phyloP scores from a whole-genome alignment of 30 jellyfish, hydroid and myxozoan genomes.

The Aurelia aurita region DNA sequence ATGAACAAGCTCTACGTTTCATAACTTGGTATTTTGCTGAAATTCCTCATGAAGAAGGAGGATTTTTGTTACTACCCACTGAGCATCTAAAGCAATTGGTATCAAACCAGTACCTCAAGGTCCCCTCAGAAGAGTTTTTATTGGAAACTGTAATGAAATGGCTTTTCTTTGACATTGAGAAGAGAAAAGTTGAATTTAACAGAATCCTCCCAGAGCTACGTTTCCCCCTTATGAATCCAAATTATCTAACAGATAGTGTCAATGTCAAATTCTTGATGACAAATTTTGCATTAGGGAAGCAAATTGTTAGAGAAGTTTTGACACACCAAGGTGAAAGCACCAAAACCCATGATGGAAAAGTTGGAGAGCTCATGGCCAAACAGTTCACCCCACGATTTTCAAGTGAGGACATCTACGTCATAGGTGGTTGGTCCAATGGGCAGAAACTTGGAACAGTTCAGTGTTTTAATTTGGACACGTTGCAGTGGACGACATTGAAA shows the following conservation, averaged over 20 bases:
- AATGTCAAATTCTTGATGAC: slow-evolving; percentile 70
- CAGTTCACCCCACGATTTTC: slow-evolving; percentile 84
- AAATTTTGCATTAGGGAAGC: slow-evolving; percentile 72
- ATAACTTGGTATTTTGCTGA: slow-evolving; percentile 92
- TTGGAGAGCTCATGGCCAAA: slow-evolving; percentile 26
- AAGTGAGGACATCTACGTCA: slow-evolving; percentile 90
- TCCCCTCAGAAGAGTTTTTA: slow-evolving; percentile 86
- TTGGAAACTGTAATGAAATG: slow-evolving; percentile 91
- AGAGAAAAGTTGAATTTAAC: slow-evolving; percentile 45
- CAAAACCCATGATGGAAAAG: neutral
- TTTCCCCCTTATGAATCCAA: slow-evolving; percentile 78
- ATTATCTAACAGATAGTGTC: slow-evolving; percentile 67
- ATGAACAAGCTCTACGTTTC: slow-evolving; percentile 82
- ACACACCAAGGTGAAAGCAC: slow-evolving; percentile 40
- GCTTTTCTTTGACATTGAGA: slow-evolving; percentile 76
- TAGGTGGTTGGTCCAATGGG: slow-evolving; percentile 99
- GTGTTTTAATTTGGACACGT: slow-evolving; percentile 91
- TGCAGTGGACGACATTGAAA: slow-evolving; percentile 88
- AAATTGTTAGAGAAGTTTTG: slow-evolving; percentile 71
- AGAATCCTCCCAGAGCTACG: slow-evolving; percentile 77
- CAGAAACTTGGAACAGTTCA: slow-evolving; percentile 96
- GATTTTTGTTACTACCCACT: slow-evolving; percentile 65
- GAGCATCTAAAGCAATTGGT: slow-evolving; percentile 77
- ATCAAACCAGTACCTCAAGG: slow-evolving; percentile 77
- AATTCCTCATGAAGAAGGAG: slow-evolving; percentile 86